Conservation (phyloP, 2,113 vertebrate species). For the Rattus rattus region DNA sequence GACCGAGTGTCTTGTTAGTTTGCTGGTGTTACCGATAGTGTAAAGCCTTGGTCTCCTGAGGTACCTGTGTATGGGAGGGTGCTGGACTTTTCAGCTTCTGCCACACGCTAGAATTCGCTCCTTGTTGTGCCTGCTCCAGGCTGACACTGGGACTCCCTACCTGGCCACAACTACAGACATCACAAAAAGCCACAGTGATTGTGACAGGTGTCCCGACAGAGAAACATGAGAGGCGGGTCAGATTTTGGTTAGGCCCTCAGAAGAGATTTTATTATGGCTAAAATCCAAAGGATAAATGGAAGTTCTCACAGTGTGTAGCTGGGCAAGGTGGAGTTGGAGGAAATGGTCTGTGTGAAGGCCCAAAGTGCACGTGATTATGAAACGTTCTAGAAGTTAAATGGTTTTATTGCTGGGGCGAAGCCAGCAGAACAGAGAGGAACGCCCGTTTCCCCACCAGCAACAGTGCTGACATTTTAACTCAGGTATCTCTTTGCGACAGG, state of each 20-base stretch:
- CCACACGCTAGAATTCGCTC: rapidly evolving
- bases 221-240: background rate
- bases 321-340: background rate
- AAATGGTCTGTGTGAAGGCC: background rate
- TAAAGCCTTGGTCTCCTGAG: background rate
- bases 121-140: background rate
- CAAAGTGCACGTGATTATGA: background rate
- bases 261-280: slow-evolving; percentile 6
- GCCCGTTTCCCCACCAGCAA: background rate
- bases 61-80: background rate
- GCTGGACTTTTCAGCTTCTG: background rate
- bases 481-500: background rate
- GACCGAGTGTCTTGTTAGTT: background rate
- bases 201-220: background rate
- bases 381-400: slow-evolving; percentile 9
- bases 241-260: background rate
- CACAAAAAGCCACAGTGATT: background rate
- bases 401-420: background rate
- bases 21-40: background rate
- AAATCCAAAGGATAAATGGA: background rate
- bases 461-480: background rate
- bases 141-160: background rate
- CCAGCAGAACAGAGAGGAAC: background rate
- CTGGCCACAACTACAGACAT: background rate
- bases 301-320: background rate